Evolutionary conservation across 2,797 vertebrate species (phyloP).

Genomic region (Oreochromis mossambicus): DNA sequence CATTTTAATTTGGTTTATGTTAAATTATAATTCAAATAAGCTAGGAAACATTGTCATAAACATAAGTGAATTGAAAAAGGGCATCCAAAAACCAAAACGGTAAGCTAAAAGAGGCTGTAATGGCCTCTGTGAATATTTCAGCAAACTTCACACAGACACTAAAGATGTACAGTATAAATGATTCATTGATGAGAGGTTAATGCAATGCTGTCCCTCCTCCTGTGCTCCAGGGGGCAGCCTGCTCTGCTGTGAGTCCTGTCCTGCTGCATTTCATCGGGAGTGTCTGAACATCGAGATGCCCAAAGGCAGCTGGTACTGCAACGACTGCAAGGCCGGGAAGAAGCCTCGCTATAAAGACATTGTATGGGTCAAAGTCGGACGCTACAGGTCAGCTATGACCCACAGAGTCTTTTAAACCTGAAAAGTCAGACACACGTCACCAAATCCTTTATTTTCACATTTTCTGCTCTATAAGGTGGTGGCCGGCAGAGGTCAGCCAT

Average conservation of each 20-base stretch:
- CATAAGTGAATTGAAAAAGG: no score
- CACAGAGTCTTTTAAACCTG: neutral
- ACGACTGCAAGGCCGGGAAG: slow-evolving; percentile 96
- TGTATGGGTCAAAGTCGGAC: slow-evolving; percentile 97
- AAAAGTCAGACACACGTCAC: neutral
- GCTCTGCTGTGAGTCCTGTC: slow-evolving; percentile 96
- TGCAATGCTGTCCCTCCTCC: neutral
- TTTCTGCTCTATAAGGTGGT: slow-evolving; percentile 80
- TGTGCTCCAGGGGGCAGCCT: slow-evolving; percentile 88
- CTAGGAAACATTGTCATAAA: no score
- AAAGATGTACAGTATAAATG: neutral
- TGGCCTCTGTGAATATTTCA: neutral
- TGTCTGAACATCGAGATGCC: slow-evolving; percentile 98
- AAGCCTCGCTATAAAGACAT: slow-evolving; percentile 95
- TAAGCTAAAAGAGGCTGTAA: no score
- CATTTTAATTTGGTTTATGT: neutral
- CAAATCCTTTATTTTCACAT: neutral
- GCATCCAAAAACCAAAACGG: neutral
- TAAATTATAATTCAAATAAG: no score
- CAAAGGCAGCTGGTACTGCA: slow-evolving; percentile 98
- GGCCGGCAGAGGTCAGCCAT: slow-evolving; percentile 97
- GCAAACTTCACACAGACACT: neutral
- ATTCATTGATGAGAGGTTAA: neutral
- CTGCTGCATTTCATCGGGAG: slow-evolving; percentile 95
- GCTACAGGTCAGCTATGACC: slow-evolving; percentile 87